Base-by-base conservation (phyloP, 2,888 invertebrate species). In the Teleiodes luculella region DNA sequence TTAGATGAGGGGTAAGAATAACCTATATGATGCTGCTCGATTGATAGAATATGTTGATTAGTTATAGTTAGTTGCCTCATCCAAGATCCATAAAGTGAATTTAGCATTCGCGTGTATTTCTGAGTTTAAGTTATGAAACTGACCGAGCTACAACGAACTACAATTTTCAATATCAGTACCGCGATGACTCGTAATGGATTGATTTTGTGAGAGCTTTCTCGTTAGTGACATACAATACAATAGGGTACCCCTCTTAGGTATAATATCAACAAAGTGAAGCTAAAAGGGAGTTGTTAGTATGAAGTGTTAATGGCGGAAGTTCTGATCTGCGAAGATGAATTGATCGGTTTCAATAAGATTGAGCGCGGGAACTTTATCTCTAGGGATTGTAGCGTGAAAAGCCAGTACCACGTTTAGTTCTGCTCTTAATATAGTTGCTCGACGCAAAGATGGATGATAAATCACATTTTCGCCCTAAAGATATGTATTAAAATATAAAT, bases 321-420 rank as follows among this genome's bases (percentile, higher is more conserved):
- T 7, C 39, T 70, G 72, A 70, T 7, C 39, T 70, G 72, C 70
- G 72, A 76, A 80, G 79, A 78, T 78, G 75, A 84, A 80, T 76
- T 74, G 78, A 76, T 78, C 70, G 10, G 39, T 16, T 66, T 61
- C 64, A 69, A 66, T 76, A 76, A 80, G 80, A 80, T 80, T 72
- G 79, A 81, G 76, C 73, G 76, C 64, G 67, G 76, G 69, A 82
- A 81, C 74, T 77, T 18, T 75, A 82, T 82, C 81, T 80, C 74
- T 65, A 56, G 74, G 74, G 77, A 66, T 63, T 62, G 57, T 56
- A 67, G 70, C 73, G 59, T 70, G 74, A 72, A 73, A 72, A 73
- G 66, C 67, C 63, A 62, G 59, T 59, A 61, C 63, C 65, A 62
- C 68, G 67, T 67, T 68, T 67, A 69, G 70, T 66, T 61, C 67